Base-by-base conservation (phyloP, 2,888 invertebrate species). In the Hoplodrina ambigua region DNA sequence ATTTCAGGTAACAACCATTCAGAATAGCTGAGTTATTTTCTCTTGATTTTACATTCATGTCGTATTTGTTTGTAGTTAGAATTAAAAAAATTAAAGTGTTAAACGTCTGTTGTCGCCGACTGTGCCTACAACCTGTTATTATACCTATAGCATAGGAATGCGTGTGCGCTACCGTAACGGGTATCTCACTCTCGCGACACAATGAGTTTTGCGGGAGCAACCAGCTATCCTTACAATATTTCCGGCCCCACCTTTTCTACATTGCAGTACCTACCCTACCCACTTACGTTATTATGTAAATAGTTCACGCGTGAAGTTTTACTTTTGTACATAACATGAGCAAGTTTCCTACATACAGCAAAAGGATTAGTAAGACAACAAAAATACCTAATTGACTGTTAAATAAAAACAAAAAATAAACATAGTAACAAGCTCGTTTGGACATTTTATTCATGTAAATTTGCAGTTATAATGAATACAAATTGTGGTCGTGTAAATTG, bases 391-490 rank as follows among this genome's bases (percentile, higher is more conserved):
- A 46, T 46, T 46, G 3, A 46, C 46, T 57, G 17, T 72, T 71
- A 73, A 85, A 83, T 75, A 72, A 82, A 81, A 83, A 83, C 74
- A 83, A 82, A 73, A 85, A 89, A 89, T 88, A 90, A 88, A 87
- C 88, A 88, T 85, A 86, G 82, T 92, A 92, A 92, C 94, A 95
- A 95, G 94, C 94, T 94, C 94, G 89, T 96, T 96, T 95, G 91
- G 92, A 95, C 92, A 88, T 94, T 96, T 96, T 96, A 96, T 96
- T 96, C 91, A 95, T 96, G 96, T 96, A 96, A 96, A 96, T 96
- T 96, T 96, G 96, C 95, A 94, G 94, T 93, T 95, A 96, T 95
- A 95, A 93, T 96, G 94, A 96, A 92, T 96, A 96, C 95, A 96
- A 96, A 96, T 93, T 86, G 94, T 95, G 94, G 93, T 96, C 94